Base-by-base conservation (phyloP, 1,140 invertebrate species). In the Pseudachorutes palmiensis region DNA sequence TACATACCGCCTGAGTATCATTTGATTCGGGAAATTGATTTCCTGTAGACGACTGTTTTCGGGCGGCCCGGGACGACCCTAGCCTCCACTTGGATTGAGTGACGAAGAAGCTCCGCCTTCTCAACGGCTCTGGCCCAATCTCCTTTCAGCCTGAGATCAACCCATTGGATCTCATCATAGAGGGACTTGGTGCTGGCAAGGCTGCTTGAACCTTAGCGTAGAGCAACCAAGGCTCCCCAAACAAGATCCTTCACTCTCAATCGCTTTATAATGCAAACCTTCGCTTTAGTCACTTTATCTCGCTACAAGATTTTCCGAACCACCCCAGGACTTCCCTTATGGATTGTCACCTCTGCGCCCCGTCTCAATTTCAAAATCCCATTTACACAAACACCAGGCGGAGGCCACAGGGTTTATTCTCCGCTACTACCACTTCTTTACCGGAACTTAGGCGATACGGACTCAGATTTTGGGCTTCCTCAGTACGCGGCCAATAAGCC, bases 11-110 rank as follows among this genome's bases (percentile, higher is more conserved):
- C 31, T 12, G 58, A 14, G 49, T 31, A 57, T 66, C 26, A 61
- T 51, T 22, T 31, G 57, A 63, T 31, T 68, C 49, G 64, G 67
- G 65, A 66, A 72, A 72, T 72, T 69, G 67, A 72, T 72, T 72
- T 65, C 64, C 51, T 62, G 41, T n/a, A 61, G 30, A 14, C 26
- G 70, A 61, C 31, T 57, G 36, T 60, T 66, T 72, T 58, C 67
- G 70, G 62, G 28, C 30, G 36, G 51, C 49, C 65, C 60, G 69
- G n/a, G n/a, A n/a, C n/a, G n/a, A n/a, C 58, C 68, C 26, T 57
- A 45, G n/a, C 30, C 19, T 45, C 26, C 29, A 22, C 68, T 61
- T n/a, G n/a, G n/a, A n/a, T n/a, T n/a, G n/a, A 70, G 66, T 66
- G 58, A 59, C 28, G 41, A 64, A 31, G 22, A 16, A 26, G 31